Conservation (phyloP, 2,888 invertebrate species). For the Stomorhina lunata region DNA sequence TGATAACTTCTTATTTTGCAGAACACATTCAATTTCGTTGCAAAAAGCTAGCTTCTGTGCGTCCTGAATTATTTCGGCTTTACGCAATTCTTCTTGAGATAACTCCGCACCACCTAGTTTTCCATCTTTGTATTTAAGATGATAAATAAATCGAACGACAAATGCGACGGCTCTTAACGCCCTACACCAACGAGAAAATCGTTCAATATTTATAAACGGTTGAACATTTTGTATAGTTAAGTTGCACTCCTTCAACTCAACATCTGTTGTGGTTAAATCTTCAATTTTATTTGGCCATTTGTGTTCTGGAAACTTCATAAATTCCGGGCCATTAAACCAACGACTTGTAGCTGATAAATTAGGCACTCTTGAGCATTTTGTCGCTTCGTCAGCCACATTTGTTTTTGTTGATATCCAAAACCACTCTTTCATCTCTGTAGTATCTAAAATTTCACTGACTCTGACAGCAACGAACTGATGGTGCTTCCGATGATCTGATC, state of each 20-base stretch:
- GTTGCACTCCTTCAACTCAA: constrained; percentile 27
- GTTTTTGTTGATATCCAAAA: constrained; percentile 31
- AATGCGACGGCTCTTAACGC: constrained; percentile 27
- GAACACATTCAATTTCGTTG: constrained; percentile 22
- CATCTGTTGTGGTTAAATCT: background rate
- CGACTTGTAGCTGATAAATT: background rate
- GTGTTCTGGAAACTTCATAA: background rate
- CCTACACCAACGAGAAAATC: constrained; percentile 48
- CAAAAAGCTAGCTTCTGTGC: constrained; percentile 1
- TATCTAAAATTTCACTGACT: constrained; percentile 47
- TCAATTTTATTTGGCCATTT: background rate
- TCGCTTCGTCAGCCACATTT: constrained; percentile 30
- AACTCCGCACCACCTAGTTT: background rate
- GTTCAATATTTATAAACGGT: constrained; percentile 15
- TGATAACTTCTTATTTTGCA: background rate
- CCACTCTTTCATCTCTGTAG: constrained; percentile 19
- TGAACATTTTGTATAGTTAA: background rate
- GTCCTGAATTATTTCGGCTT: constrained; percentile 17
- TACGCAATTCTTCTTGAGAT: constrained; percentile 8
- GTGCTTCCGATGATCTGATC: constrained; percentile 32
- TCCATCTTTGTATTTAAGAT: background rate
- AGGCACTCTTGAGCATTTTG: constrained; percentile 1
- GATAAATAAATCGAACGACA: constrained; percentile 5
- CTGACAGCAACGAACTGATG: constrained; percentile 43
- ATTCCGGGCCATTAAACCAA: constrained; percentile 30